A percentile compares a stretch with the other conserved stretches of the same genome.
Evolutionary conservation across 2,113 vertebrate genomes (phyloP).

Genomic region (Paedocypris sp.): DNA sequence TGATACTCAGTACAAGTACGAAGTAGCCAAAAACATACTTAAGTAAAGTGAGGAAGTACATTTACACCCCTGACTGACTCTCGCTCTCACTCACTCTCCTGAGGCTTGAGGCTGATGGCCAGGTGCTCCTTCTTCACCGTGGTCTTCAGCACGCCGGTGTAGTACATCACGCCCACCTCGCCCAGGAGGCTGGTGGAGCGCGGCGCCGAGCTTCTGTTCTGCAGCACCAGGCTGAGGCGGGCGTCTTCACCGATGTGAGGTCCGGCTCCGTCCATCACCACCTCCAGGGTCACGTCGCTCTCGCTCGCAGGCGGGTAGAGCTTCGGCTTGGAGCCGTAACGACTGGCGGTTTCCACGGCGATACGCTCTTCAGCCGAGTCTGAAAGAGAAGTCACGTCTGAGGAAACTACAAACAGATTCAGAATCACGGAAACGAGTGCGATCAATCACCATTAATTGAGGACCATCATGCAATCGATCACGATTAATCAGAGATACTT

Average conservation of each 20-base stretch:
- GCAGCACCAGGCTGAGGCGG: constrained; percentile 48
- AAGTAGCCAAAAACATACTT: no score
- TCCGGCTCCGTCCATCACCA: constrained; percentile 61
- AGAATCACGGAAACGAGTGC: no score
- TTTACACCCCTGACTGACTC: neutral
- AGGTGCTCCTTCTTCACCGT: constrained; percentile 59
- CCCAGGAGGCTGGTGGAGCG: constrained; percentile 60
- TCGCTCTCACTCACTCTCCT: constrained; percentile 49
- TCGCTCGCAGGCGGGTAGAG: constrained; percentile 46
- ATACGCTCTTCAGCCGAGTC: constrained; percentile 67
- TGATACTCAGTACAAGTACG: no score
- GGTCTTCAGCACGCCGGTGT: constrained; percentile 70
- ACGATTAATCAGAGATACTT: no score
- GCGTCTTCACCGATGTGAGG: constrained; percentile 66
- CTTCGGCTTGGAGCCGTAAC: constrained; percentile 68
- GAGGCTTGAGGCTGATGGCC: constrained; percentile 45
- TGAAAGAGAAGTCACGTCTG: constrained; percentile 13
- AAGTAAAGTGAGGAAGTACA: neutral
- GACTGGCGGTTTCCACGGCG: constrained; percentile 71
- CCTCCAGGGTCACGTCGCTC: constrained; percentile 56
- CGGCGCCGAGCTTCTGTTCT: constrained; percentile 53
- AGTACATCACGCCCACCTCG: constrained; percentile 69
- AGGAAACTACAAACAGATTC: no score
- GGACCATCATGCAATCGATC: no score
- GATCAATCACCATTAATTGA: no score